Conservation (phyloP, 2,888 invertebrate genomes). For the Harmothoe impar region DNA sequence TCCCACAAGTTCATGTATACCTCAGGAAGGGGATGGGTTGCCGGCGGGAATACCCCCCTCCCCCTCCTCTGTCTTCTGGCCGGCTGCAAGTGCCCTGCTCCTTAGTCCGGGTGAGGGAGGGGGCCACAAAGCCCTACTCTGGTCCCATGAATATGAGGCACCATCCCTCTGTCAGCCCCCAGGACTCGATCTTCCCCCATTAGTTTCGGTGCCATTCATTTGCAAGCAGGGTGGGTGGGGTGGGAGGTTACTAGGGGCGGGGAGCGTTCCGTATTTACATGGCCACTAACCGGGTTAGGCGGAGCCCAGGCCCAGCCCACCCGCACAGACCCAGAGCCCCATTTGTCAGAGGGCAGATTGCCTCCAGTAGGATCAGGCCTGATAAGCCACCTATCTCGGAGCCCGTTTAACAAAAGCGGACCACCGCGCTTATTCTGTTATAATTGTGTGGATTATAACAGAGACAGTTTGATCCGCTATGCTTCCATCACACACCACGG, state of each 20-base stretch:
- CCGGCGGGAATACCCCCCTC: too few relatives aligned
- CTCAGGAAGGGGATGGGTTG: too few relatives aligned
- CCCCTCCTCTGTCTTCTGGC: too few relatives aligned
- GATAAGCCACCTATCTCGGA: conserved; percentile 35
- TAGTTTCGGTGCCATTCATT: not conserved
- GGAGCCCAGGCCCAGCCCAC: not conserved
- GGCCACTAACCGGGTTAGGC: conserved; percentile 10
- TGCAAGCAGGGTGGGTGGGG: not conserved
- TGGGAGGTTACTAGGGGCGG: not conserved
- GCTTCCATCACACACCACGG: too few relatives aligned
- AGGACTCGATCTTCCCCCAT: not conserved
- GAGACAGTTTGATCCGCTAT: too few relatives aligned
- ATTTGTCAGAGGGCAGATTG: conserved; percentile 23
- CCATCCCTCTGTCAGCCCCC: not conserved
- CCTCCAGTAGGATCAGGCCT: not conserved
- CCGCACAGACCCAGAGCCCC: not conserved
- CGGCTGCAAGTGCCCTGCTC: too few relatives aligned
- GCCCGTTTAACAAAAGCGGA: conserved; percentile 9
- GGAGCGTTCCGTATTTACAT: not conserved
- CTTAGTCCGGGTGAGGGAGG: not conserved
- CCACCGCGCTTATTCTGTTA: conserved; percentile 17
- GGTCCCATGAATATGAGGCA: not conserved
- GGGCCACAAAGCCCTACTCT: not conserved
- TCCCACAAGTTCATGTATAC: too few relatives aligned
- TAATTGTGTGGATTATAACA: conserved; percentile 12